These are phyloP conservation scores for Tragelaphus imberbis DNA, from an alignment of 2,113 vertebrate species.

Conservation along the genomic window DNA sequence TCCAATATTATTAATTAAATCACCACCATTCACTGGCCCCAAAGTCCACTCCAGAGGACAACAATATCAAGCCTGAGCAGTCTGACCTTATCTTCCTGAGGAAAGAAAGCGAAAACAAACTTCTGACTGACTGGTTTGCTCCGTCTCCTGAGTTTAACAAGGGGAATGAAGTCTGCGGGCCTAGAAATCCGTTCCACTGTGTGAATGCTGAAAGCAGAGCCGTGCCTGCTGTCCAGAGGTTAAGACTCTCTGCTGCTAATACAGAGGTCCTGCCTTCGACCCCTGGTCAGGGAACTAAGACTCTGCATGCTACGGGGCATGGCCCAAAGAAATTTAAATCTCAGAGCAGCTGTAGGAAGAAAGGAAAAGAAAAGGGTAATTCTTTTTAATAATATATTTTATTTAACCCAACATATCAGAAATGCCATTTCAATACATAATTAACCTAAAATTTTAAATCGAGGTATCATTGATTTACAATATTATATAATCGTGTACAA, in stretches of 20 bases:
- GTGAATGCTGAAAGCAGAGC: neutral
- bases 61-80: neutral
- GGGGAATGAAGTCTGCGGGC: neutral
- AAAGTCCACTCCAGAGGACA: neutral
- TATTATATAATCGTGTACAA: neutral
- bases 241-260: neutral
- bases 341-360: neutral
- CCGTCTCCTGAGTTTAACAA: neutral
- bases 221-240: neutral
- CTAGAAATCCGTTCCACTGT: neutral
- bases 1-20: neutral
- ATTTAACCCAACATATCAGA: neutral
- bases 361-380: neutral
- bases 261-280: neutral
- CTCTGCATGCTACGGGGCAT: accelerated
- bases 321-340: neutral
- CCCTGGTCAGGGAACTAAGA: neutral
- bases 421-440: neutral
- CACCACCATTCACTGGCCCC: neutral
- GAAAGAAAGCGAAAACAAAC: neutral
- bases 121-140: neutral
- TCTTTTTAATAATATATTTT: neutral
- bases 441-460: neutral
- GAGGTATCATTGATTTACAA: neutral
- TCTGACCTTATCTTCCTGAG: neutral